Percentiles rank a stretch among this genome's conserved stretches.
phyloP scores from a whole-genome alignment of 2,113 vertebrate species.

The Tor tambroides region DNA sequence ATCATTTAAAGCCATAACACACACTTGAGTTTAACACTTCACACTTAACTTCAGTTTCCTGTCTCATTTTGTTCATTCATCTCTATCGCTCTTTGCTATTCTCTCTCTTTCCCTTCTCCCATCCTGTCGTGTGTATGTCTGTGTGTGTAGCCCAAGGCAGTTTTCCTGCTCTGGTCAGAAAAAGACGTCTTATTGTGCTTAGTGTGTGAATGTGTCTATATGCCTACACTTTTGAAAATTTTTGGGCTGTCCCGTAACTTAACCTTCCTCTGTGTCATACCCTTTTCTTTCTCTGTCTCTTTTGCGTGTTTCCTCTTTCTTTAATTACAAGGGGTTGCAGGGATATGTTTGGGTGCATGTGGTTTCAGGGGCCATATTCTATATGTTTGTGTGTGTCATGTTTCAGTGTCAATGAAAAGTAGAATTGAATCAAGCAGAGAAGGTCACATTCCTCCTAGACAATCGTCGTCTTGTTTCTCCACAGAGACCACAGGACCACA shows the following conservation, averaged over 20 bases:
- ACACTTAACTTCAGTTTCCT: background rate
- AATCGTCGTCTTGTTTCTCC: constrained; percentile 45
- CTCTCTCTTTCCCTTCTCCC: background rate
- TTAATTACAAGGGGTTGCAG: background rate
- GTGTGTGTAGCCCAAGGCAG: background rate
- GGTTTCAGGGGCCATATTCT: constrained; percentile 33
- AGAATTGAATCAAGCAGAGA: constrained; percentile 23
- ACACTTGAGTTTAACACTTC: constrained; percentile 17
- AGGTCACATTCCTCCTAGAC: constrained; percentile 48
- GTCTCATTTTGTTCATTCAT: background rate
- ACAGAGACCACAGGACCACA: constrained; percentile 29
- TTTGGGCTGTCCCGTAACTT: background rate
- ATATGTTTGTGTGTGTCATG: constrained; percentile 14
- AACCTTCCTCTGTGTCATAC: background rate
- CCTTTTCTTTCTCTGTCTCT: background rate
- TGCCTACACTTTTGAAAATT: background rate
- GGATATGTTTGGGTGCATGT: constrained; percentile 26
- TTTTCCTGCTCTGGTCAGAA: constrained; percentile 11
- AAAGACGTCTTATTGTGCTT: background rate
- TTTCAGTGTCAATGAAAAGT: constrained; percentile 9
- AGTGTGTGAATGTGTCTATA: background rate
- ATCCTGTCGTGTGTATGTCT: background rate
- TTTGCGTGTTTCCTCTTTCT: constrained; percentile 12
- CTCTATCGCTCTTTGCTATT: background rate
- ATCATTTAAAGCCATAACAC: constrained; percentile 19